Evolutionary conservation across 1,140 invertebrate genomes (phyloP).

Genomic region (Mactra quadrangularis): DNA sequence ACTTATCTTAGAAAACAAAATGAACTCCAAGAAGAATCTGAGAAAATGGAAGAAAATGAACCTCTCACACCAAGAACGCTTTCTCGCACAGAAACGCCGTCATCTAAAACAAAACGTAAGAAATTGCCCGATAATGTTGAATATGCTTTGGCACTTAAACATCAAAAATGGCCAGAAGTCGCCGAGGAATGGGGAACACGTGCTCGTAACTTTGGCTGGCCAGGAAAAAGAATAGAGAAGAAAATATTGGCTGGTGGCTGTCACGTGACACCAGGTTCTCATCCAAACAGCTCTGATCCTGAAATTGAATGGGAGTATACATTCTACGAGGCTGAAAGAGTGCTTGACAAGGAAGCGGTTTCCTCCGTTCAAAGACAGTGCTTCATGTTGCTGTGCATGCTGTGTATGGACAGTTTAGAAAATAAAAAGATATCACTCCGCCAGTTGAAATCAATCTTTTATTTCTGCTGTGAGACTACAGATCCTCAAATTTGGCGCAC

Average conservation of each 20-base stretch:
- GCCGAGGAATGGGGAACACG: slow-evolving; percentile 49
- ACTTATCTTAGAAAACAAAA: slow-evolving; percentile 47
- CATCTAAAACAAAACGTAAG: slow-evolving; percentile 35
- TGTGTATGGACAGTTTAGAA: slow-evolving; percentile 45
- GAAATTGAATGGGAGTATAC: slow-evolving; percentile 60
- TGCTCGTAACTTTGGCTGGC: slow-evolving; percentile 42
- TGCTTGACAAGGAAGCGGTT: slow-evolving; percentile 44
- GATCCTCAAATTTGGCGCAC: slow-evolving; percentile 46
- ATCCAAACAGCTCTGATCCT: slow-evolving; percentile 48
- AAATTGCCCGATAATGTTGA: slow-evolving; percentile 53
- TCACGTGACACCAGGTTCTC: slow-evolving; percentile 58
- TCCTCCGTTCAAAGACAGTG: slow-evolving; percentile 54
- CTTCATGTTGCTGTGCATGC: slow-evolving; percentile 53
- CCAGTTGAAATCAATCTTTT: slow-evolving; percentile 54
- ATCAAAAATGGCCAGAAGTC: slow-evolving; percentile 51
- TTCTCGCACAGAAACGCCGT: slow-evolving; percentile 31
- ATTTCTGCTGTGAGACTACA: slow-evolving; percentile 51
- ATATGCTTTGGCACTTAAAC: slow-evolving; percentile 45
- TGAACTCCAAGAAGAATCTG: slow-evolving; percentile 26
- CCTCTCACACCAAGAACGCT: slow-evolving; percentile 25
- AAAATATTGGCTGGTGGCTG: slow-evolving; percentile 42
- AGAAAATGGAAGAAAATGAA: slow-evolving; percentile 48
- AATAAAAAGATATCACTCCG: slow-evolving; percentile 7
- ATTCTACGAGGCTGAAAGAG: slow-evolving; percentile 51
- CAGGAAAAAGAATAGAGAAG: slow-evolving; percentile 52